These are phyloP conservation scores for Hemiprocne comata DNA, from an alignment of 2,113 vertebrate species.

Conservation along the genomic window DNA sequence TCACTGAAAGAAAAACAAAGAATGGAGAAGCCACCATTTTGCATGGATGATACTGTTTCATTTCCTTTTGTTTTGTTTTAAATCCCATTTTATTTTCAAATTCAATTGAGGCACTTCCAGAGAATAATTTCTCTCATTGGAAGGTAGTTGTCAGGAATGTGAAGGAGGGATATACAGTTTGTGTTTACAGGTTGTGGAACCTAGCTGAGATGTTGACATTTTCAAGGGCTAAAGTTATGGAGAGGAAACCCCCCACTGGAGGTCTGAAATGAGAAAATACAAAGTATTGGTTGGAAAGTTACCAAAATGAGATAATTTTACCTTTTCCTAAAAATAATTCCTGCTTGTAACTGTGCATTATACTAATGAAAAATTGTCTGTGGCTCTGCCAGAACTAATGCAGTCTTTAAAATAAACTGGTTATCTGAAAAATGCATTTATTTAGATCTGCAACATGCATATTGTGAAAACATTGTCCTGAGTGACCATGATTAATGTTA, in stretches of 20 bases:
- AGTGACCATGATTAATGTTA: not conserved
- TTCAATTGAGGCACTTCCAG: not conserved
- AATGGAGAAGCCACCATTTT: fast-evolving
- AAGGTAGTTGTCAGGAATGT: not conserved
- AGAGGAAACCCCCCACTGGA: not conserved
- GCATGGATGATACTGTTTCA: not conserved
- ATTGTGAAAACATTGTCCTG: not conserved
- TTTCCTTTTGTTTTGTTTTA: not conserved
- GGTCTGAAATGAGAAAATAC: not conserved
- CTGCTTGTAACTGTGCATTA: not conserved
- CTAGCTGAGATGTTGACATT: not conserved
- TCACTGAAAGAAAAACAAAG: not conserved
- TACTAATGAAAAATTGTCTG: not conserved
- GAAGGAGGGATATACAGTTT: not conserved
- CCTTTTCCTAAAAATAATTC: not conserved
- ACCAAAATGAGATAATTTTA: not conserved
- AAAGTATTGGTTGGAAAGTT: not conserved
- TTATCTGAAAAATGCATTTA: not conserved
- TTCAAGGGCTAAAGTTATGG: not conserved
- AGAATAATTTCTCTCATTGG: not conserved
- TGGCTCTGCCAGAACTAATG: not conserved
- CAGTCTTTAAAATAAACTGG: not conserved
- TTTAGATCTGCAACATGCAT: not conserved
- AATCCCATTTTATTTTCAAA: not conserved
- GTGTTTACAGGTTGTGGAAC: not conserved